Evolutionary conservation across 2,797 vertebrate species (phyloP), one percentile per base, ranked within the genome.

Genomic region (Paramormyrops hopkinsi): DNA sequence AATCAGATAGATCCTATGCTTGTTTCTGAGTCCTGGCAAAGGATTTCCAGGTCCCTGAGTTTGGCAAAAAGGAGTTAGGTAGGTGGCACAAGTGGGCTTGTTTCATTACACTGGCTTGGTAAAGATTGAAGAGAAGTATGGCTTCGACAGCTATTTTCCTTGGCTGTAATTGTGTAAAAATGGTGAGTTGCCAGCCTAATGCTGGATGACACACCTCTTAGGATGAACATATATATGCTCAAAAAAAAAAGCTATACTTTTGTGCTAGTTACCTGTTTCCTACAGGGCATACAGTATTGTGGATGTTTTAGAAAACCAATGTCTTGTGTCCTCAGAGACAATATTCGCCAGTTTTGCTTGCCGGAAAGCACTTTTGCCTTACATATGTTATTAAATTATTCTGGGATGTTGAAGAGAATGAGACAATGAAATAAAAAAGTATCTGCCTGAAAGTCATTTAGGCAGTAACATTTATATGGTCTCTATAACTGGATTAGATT

Each of bases 401-500:
- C 14, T 37, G n/a, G 48, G 5, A 69, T 29, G 17, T 7, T 56
- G 56, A n/a, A 88, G 73, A 83, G 69, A n/a, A 88, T 53, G 62
- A 51, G 48, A 50, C 17, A 89, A 79, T 48, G 69, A 11, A n/a
- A 46, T 56, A 37, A 51, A 50, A 46, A 46, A 41, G 29, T 33
- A 37, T 44, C 54, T 19, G 17, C 22, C 83, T 51, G 56, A 86
- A 65, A 69, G 46, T 69, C 53, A 65, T 56, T 59, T 62, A 62
- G 88, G 19, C 53, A 84, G 7, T 50, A 17, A 65, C 56, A 33
- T 86, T 29, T 51, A 17, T 85, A 25, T 59, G 83, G 88, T 83
- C 44, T 33, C 8, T 3, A 25, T 85, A 89, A 89, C 54, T 46
- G 14, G 82, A 89, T 89, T 69, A 85, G 37, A 46, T 54, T 50